phyloP scores from a whole-genome alignment of 2,888 invertebrate genomes.

The Eristalis pertinax region DNA sequence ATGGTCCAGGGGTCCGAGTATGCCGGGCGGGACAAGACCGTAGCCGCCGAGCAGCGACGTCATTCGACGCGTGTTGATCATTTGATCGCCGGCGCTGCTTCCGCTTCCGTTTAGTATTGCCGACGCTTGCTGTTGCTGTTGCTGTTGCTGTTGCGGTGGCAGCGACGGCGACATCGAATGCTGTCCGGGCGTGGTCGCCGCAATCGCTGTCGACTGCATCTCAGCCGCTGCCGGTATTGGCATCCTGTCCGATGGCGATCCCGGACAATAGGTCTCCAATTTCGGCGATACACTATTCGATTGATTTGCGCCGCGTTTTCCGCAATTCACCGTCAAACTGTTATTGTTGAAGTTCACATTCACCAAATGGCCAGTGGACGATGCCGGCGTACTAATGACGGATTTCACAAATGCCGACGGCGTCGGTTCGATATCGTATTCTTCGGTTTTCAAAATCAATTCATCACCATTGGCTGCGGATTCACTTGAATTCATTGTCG shows the following conservation, averaged over 20 bases:
- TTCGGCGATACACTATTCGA: conserved; percentile 50
- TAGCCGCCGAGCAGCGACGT: conserved; percentile 61
- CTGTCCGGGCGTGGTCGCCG: conserved; percentile 53
- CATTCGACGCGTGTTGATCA: conserved; percentile 52
- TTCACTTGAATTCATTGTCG: conserved; percentile 70
- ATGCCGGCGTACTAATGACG: background rate
- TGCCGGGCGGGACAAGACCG: conserved; percentile 56
- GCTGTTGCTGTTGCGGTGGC: background rate
- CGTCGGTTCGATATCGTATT: conserved; percentile 54
- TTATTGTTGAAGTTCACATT: conserved; percentile 60
- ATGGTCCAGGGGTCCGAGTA: conserved; percentile 83
- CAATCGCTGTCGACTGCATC: conserved; percentile 46
- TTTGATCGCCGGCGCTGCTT: conserved; percentile 22
- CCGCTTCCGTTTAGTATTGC: conserved; percentile 23
- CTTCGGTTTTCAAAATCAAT: conserved; percentile 65
- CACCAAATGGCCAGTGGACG: background rate
- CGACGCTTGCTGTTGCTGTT: background rate
- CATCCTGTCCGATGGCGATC: conserved; percentile 46
- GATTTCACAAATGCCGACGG: conserved; percentile 39
- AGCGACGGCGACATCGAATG: conserved; percentile 61
- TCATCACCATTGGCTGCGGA: conserved; percentile 45
- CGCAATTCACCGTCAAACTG: conserved; percentile 38
- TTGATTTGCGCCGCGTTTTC: background rate
- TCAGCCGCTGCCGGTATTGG: conserved; percentile 48
- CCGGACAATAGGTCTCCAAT: conserved; percentile 40